Base-by-base conservation (phyloP, 1,140 invertebrate genomes). In the Saxidomus purpurata region DNA sequence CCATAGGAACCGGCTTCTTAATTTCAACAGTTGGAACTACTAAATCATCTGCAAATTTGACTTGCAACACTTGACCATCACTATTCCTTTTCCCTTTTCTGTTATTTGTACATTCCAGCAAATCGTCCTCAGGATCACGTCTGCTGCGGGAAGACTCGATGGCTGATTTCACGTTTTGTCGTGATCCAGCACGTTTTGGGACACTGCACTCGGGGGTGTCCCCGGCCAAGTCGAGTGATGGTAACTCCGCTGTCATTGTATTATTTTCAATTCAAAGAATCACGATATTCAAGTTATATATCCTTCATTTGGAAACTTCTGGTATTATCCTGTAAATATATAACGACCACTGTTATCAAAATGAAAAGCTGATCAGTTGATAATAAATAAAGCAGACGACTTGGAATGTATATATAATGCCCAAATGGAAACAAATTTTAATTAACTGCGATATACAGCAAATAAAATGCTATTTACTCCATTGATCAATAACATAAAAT, bases 171-270 rank as follows among this genome's bases (percentile, higher is more conserved):
- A 31, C 38, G 9, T 38, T 63, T 55, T 22, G 15, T 22, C 52
- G 4, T 38, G 83, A 52, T 13, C 8, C 25, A 76, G 2, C 8
- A 6, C 38, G 25, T 69, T 69, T 1, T 6, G 19, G 11, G 1
- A 3, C 34, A 17, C 0, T 11, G 13, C 36, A 34, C 43, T 43
- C 43, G 43, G 43, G 15, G 28, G 0, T 31, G 52, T 38, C 47
- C 55, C 31, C n/a, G 59, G 15, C 59, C 6, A 52, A 38, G 19
- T 59, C 55, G 13, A 63, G 0, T 17, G 67, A 55, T 25, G 83
- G 83, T 31, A 74, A 76, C 6, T 74, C 83, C 15, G 83, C 71
- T 13, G 43, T 76, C 83, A 86, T 86, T 71, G 36, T 71, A 4
- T 43, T 43, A 8, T 43, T 43, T 15, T 43, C 15, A n/a, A n/a